Conservation (phyloP, 2,113 vertebrate species). For the Theristicus caerulescens region DNA sequence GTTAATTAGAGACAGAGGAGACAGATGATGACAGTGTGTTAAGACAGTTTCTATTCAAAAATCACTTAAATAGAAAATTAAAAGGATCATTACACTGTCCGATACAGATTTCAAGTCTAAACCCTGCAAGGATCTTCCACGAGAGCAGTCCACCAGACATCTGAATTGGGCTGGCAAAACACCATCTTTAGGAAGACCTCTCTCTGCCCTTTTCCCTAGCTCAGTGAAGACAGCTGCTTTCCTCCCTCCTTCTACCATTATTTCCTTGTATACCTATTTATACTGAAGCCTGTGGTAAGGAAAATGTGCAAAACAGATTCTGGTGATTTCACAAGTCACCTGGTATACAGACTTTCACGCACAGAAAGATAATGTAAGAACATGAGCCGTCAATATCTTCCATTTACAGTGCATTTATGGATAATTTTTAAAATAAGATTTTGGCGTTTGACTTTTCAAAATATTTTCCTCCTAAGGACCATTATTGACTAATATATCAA, state of each 20-base stretch:
- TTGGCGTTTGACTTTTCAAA: not conserved
- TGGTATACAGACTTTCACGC: fast-evolving
- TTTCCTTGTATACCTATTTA: not conserved
- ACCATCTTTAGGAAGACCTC: too few species aligned
- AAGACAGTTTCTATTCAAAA: not conserved
- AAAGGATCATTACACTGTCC: not conserved
- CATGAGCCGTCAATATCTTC: not conserved
- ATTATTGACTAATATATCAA: conserved; percentile 72
- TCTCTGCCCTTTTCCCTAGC: not conserved
- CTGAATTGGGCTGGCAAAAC: not conserved
- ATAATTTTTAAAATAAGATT: not conserved
- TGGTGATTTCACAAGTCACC: not conserved
- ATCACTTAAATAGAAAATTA: not conserved
- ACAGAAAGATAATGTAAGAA: not conserved
- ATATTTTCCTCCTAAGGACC: conserved; percentile 14
- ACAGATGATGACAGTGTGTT: not conserved
- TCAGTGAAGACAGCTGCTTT: not conserved
- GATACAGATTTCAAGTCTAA: not conserved
- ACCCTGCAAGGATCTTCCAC: not conserved
- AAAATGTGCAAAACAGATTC: not conserved
- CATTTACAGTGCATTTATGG: not conserved
- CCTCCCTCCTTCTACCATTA: not conserved
- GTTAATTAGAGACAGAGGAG: not conserved
- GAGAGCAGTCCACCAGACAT: too few species aligned
- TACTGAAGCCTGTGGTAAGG: not conserved